Base-by-base conservation (phyloP, 2,113 vertebrate species). In the Phylloscopus whistleri region DNA sequence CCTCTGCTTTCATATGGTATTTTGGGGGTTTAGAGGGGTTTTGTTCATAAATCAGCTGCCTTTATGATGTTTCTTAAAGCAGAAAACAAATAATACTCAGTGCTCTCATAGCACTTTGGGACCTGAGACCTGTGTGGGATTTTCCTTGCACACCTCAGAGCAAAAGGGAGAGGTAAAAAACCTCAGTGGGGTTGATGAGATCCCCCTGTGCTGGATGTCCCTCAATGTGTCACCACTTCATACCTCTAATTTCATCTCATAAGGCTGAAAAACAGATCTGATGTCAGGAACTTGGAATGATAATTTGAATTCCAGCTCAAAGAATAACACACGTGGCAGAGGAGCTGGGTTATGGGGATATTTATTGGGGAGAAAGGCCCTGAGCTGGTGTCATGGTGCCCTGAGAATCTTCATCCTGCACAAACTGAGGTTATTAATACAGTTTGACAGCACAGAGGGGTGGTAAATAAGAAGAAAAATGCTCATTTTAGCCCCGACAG, bases 241-340 rank as follows among this genome's bases (percentile, higher is more conserved):
- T 6, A 70, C 13, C 70, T 4, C 0, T 1, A 7, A 83, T 13
- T 44, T 56, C 74, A 80, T 33, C 73, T 72, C 17, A 0, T 3
- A 5, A 13, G 33, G 44, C 33, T 73, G 21, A 16, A 62, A 49
- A 76, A 68, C 2, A 6, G 52, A 28, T 2, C 8, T 48, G 68
- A 51, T 9, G 37, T 49, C 87, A 87, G 62, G 33, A 60, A 52
- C 10, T 20, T 60, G 85, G 87, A 87, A 89, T 26, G 48, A 58
- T 46, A 28, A 64, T 73, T 68, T 43, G 55, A 87, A 90, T 58
- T 87, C 78, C 60, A 90, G 82, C 62, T 68, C 74, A 53, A 73
- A 87, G 18, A 67, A 27, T 18, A 46, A 16, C 56, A 43, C 1
- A 1, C 0, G 2, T 13, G 49, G 63, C 21, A 28, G 41, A 75